Evolutionary conservation across 1,140 invertebrate species (phyloP).

Genomic region (Mya arenaria): DNA sequence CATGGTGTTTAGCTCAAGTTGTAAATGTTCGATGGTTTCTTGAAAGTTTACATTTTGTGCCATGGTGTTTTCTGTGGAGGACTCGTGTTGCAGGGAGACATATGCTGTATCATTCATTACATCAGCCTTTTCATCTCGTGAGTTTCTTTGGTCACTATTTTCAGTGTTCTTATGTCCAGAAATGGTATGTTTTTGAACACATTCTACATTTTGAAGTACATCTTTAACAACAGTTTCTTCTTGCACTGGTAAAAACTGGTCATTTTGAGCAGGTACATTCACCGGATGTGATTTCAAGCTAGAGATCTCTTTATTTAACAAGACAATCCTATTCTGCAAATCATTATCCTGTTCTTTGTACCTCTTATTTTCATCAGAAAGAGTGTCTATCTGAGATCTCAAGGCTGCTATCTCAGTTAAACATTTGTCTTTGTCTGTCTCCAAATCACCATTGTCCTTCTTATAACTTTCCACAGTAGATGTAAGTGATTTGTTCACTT

Average conservation of each 20-base stretch:
- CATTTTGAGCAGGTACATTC: too few relatives aligned
- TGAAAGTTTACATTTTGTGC: neutral
- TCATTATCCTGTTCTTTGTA: slow-evolving; percentile 9
- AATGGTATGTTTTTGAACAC: neutral
- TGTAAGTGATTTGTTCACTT: slow-evolving; percentile 22
- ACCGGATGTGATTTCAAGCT: too few relatives aligned
- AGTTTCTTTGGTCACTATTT: neutral
- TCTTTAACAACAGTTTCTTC: too few relatives aligned
- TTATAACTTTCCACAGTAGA: neutral
- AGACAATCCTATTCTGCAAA: too few relatives aligned
- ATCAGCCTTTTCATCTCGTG: too few relatives aligned
- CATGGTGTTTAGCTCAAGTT: neutral
- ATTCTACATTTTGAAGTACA: neutral
- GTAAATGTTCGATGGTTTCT: neutral
- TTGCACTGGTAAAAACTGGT: too few relatives aligned
- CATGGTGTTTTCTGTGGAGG: neutral
- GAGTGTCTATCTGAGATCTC: neutral
- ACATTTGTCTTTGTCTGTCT: slow-evolving; percentile 5
- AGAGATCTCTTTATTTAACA: too few relatives aligned
- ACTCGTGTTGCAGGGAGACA: slow-evolving; percentile 4
- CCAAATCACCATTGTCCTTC: slow-evolving; percentile 2
- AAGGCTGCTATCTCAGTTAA: slow-evolving; percentile 8
- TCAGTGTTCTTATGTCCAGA: too few relatives aligned
- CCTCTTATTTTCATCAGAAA: slow-evolving; percentile 4
- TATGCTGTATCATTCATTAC: slow-evolving; percentile 23